Percentiles rank a stretch among this genome's conserved stretches.
These are phyloP conservation scores for Tachysurus vachellii DNA, from an alignment of 2,113 vertebrate species.

Conservation along the genomic window DNA sequence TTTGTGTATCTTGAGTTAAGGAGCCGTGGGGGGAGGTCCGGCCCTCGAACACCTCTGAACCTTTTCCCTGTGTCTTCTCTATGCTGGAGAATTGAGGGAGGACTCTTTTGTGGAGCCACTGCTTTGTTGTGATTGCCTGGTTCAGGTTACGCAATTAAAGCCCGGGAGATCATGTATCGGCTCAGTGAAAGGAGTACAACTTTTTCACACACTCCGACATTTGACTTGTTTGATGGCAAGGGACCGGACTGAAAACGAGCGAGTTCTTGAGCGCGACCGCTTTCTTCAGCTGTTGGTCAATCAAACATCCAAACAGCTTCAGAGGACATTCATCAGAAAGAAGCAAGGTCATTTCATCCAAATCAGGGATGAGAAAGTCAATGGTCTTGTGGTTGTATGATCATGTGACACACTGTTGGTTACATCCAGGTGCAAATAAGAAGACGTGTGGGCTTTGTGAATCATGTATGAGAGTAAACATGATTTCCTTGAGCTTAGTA, in stretches of 20 bases:
- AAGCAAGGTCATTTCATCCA: constrained; percentile 57
- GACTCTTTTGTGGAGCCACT: constrained; percentile 61
- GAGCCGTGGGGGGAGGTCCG: constrained; percentile 20
- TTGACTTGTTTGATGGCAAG: constrained; percentile 49
- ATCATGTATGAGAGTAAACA: neutral
- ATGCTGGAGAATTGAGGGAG: constrained; percentile 47
- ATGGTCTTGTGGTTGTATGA: constrained; percentile 47
- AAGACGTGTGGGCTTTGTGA: constrained; percentile 50
- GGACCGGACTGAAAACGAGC: constrained; percentile 52
- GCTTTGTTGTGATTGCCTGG: constrained; percentile 70
- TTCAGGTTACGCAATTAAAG: constrained; percentile 66
- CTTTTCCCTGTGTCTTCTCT: constrained; percentile 25
- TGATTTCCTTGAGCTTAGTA: neutral
- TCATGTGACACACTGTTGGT: constrained; percentile 50
- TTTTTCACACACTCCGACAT: constrained; percentile 72
- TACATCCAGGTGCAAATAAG: constrained; percentile 39
- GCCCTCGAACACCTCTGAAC: constrained; percentile 6
- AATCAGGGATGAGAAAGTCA: constrained; percentile 62
- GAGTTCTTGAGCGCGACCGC: constrained; percentile 11
- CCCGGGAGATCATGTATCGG: constrained; percentile 65
- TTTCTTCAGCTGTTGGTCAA: constrained; percentile 6
- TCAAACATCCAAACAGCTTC: constrained; percentile 16
- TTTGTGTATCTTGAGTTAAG: constrained; percentile 61
- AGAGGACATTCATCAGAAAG: neutral
- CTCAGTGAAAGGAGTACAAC: constrained; percentile 63